Percentiles rank a stretch among this genome's conserved stretches.
Conservation (phyloP, 1,140 invertebrate genomes). For the Phocides pigmalion region DNA sequence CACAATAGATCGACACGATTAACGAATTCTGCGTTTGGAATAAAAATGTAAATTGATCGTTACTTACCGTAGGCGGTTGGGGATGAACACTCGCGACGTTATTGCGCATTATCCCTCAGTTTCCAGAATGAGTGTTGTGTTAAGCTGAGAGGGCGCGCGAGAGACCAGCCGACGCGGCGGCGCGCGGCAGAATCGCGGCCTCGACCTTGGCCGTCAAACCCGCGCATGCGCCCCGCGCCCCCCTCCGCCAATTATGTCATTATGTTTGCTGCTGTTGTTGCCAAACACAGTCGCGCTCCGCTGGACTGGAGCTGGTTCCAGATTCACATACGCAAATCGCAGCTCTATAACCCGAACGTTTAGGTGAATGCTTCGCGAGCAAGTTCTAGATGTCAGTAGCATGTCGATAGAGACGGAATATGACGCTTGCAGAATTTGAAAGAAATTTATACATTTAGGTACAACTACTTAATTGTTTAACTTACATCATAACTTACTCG, state of each 20-base stretch:
- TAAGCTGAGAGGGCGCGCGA: conserved; percentile 55
- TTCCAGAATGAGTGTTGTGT: conserved; percentile 52
- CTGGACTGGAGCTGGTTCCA: conserved; percentile 66
- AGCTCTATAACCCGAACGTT: neutral
- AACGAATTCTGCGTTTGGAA: neutral
- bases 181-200: conserved; percentile 79
- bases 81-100: conserved; percentile 59
- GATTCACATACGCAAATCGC: conserved; percentile 42
- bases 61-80: conserved; percentile 45
- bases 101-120: conserved; percentile 68
- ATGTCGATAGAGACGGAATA: too few relatives aligned
- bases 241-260: conserved; percentile 80
- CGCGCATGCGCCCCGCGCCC: conserved; percentile 75
- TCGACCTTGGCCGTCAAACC: conserved; percentile 82
- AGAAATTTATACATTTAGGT: neutral
- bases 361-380: neutral
- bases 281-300: conserved; percentile 68
- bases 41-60: neutral
- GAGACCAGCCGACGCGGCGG: conserved; percentile 70
- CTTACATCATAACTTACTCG: too few relatives aligned
- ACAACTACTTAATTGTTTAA: too few relatives aligned
- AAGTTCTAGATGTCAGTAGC: too few relatives aligned
- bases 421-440: too few relatives aligned
- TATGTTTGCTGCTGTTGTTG: conserved; percentile 74
- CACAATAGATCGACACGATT: conserved; percentile 4